A percentile compares a stretch with the other conserved stretches of the same genome.
Evolutionary conservation across 1,140 invertebrate species (phyloP).

Genomic region (Halesus radiatus): DNA sequence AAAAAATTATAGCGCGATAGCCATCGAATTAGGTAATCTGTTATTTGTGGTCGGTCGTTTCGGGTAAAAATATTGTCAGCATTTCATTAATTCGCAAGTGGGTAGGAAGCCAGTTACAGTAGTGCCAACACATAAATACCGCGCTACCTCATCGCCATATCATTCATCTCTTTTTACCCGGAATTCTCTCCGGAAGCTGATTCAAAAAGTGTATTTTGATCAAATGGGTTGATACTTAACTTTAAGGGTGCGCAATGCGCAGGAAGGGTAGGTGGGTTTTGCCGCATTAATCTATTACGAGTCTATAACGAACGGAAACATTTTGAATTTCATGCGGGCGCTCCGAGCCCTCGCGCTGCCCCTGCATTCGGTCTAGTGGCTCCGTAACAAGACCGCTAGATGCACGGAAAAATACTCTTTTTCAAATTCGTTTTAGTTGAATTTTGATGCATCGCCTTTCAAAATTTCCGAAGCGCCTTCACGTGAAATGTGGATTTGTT

Average conservation of each 20-base stretch:
- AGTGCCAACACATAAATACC: too few species aligned
- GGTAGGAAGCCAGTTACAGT: too few species aligned
- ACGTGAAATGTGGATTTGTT: not conserved
- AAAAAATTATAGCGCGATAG: too few species aligned
- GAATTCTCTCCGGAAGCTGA: too few species aligned
- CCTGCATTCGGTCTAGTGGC: slow-evolving; percentile 36
- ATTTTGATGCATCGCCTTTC: not conserved
- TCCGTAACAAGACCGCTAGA: slow-evolving; percentile 21
- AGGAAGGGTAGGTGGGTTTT: slow-evolving; percentile 35
- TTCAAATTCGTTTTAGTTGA: slow-evolving; percentile 3
- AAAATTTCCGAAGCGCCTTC: not conserved
- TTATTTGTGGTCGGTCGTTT: too few species aligned
- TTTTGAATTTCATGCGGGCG: slow-evolving; percentile 43
- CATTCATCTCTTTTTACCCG: too few species aligned
- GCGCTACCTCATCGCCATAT: too few species aligned
- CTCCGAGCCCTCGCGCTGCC: slow-evolving; percentile 19
- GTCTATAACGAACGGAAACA: slow-evolving; percentile 44
- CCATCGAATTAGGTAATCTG: too few species aligned
- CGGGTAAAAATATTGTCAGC: too few species aligned
- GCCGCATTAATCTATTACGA: slow-evolving; percentile 51
- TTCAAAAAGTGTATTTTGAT: too few species aligned
- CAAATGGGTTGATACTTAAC: slow-evolving; percentile 25
- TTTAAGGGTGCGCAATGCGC: slow-evolving; percentile 27
- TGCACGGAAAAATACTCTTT: not conserved
- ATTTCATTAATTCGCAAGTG: too few species aligned